Percentiles rank a stretch among this genome's conserved stretches.
These are phyloP conservation scores for Hirundo rustica DNA, from an alignment of 2,797 vertebrate genomes.

Conservation along the genomic window DNA sequence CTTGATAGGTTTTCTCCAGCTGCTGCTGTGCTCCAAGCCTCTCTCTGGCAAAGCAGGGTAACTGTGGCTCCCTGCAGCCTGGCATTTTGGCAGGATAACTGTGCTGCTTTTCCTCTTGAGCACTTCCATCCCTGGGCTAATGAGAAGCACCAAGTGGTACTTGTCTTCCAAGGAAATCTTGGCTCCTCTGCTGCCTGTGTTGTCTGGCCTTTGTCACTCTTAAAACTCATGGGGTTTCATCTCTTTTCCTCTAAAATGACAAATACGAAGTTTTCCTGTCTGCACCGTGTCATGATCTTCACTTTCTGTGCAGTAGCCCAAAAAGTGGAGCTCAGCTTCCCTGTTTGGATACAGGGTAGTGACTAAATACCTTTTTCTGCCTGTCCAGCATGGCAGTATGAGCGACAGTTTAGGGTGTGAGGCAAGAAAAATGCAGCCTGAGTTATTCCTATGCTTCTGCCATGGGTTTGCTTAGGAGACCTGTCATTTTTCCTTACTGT, in stretches of 20 bases:
- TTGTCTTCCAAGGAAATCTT: slow-evolving; percentile 8
- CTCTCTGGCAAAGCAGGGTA: neutral
- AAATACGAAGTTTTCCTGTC: neutral
- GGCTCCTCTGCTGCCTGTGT: neutral
- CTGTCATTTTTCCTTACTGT: neutral
- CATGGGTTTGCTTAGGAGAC: neutral
- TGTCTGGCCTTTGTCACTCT: fast-evolving
- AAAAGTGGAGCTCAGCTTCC: neutral
- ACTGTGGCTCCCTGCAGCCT: fast-evolving
- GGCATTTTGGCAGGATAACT: neutral
- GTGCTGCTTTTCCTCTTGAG: neutral
- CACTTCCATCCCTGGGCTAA: neutral
- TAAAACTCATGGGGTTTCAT: neutral
- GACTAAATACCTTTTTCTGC: neutral
- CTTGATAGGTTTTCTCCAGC: neutral
- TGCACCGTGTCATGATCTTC: neutral
- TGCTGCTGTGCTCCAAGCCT: neutral
- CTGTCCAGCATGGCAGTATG: neutral
- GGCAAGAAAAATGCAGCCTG: neutral
- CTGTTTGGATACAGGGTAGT: neutral
- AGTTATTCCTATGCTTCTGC: neutral
- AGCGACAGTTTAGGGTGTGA: neutral
- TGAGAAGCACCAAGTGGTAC: neutral
- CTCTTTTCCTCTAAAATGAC: neutral
- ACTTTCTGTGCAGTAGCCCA: neutral